Conservation (phyloP, 2,888 invertebrate genomes). For the Himalopsyche japonica region DNA sequence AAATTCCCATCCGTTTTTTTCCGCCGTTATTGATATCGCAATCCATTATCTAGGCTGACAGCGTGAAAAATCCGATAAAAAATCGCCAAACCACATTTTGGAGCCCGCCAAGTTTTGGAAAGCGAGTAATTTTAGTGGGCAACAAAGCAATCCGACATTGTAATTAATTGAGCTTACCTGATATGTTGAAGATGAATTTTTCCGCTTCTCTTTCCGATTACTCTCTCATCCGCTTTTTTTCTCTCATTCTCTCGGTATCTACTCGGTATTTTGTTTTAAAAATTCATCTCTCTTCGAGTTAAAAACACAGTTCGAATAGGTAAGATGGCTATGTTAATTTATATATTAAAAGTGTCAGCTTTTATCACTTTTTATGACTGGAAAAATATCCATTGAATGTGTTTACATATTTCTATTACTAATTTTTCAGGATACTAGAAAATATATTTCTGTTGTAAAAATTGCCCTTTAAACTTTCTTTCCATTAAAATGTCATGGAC, state of each 20-base stretch:
- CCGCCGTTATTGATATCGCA: constrained; percentile 7
- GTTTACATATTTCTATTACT: too few relatives aligned
- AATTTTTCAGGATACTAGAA: too few relatives aligned
- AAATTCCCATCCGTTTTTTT: background rate
- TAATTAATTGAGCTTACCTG: constrained; percentile 22
- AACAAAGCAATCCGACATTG: constrained; percentile 9
- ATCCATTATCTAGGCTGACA: constrained; percentile 24
- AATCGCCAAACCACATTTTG: constrained; percentile 9
- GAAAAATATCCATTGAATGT: background rate
- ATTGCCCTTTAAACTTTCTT: too few relatives aligned
- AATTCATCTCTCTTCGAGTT: background rate
- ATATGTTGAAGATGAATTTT: constrained; percentile 8
- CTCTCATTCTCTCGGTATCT: background rate
- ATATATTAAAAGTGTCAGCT: background rate
- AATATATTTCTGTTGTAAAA: too few relatives aligned
- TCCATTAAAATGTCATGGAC: too few relatives aligned
- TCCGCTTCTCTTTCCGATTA: constrained; percentile 4
- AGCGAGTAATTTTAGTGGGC: background rate
- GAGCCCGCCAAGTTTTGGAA: background rate
- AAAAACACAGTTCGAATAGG: background rate
- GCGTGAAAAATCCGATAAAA: constrained; percentile 23
- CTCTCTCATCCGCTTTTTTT: background rate
- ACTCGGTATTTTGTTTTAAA: background rate
- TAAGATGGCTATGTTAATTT: background rate
- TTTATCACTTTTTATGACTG: background rate